phyloP scores from a whole-genome alignment of 2,113 vertebrate genomes.

The Sminthopsis crassicaudata region DNA sequence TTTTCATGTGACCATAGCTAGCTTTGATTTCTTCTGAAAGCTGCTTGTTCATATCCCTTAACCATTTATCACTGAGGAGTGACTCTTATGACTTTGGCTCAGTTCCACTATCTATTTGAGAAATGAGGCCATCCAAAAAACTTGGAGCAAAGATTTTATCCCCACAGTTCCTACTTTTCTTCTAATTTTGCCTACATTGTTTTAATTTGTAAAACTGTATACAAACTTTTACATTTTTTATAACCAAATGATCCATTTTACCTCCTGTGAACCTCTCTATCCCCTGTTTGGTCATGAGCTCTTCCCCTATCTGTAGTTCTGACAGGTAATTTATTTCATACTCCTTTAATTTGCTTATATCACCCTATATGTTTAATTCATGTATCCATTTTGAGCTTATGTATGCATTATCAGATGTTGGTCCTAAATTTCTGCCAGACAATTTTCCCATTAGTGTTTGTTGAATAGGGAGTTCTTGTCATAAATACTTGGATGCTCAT shows the following conservation, averaged over 20 bases:
- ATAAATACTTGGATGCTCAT: not conserved
- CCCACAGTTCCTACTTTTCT: not conserved
- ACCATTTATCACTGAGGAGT: not conserved
- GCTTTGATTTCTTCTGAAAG: not conserved
- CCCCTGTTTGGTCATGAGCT: not conserved
- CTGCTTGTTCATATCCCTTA: not conserved
- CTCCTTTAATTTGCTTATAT: not conserved
- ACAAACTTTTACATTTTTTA: not conserved
- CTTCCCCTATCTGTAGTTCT: not conserved
- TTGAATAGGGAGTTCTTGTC: not conserved
- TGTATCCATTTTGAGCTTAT: not conserved
- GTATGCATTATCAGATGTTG: not conserved
- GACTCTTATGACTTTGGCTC: not conserved
- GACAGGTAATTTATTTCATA: not conserved
- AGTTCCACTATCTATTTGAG: too few relatives aligned
- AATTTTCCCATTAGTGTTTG: not conserved
- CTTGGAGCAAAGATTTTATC: too few relatives aligned
- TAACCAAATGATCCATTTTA: not conserved
- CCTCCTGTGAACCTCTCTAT: not conserved
- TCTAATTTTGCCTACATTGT: not conserved
- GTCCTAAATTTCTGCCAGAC: not conserved
- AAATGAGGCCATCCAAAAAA: too few relatives aligned
- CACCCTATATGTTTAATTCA: not conserved
- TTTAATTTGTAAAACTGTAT: not conserved
- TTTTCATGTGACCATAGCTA: too few relatives aligned